These are phyloP conservation scores for Saxidomus purpurata DNA, from an alignment of 1,140 invertebrate species.

Conservation along the genomic window DNA sequence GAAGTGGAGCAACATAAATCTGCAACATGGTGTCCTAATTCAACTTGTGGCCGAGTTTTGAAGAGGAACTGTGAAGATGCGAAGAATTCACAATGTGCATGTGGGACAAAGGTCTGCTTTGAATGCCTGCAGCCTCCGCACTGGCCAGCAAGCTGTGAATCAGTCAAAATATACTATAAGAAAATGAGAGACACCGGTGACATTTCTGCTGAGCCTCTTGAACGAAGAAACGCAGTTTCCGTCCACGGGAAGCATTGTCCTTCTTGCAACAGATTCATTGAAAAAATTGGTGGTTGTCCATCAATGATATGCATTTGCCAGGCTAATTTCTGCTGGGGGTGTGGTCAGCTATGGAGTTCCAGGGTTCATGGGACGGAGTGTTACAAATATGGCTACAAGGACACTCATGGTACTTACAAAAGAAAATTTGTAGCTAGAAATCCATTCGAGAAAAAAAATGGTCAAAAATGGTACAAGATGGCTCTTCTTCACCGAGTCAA, in stretches of 20 bases:
- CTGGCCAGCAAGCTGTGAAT: conserved; percentile 76
- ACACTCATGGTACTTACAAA: conserved; percentile 14
- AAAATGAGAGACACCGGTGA: conserved; percentile 64
- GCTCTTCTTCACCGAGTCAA: conserved; percentile 44
- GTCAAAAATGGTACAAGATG: conserved; percentile 46
- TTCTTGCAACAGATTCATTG: conserved; percentile 62
- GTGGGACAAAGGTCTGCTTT: conserved; percentile 74
- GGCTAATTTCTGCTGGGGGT: conserved; percentile 71
- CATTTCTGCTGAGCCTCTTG: conserved; percentile 9
- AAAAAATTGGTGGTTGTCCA: conserved; percentile 68
- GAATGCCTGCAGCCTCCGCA: conserved; percentile 72
- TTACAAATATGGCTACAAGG: conserved; percentile 18
- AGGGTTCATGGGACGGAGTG: neutral
- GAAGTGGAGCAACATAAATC: conserved; percentile 45
- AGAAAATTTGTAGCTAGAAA: neutral
- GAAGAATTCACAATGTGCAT: conserved; percentile 62
- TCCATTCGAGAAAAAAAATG: neutral
- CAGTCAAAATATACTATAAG: conserved; percentile 57
- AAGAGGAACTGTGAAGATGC: conserved; percentile 33
- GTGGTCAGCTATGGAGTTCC: conserved; percentile 50
- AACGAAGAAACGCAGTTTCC: neutral
- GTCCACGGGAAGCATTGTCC: conserved; percentile 67
- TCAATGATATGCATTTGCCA: conserved; percentile 67
- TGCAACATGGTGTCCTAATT: conserved; percentile 78
- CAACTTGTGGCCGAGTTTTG: conserved; percentile 72